Conservation (phyloP, 2,113 vertebrate genomes). For the Ciconia stormi region DNA sequence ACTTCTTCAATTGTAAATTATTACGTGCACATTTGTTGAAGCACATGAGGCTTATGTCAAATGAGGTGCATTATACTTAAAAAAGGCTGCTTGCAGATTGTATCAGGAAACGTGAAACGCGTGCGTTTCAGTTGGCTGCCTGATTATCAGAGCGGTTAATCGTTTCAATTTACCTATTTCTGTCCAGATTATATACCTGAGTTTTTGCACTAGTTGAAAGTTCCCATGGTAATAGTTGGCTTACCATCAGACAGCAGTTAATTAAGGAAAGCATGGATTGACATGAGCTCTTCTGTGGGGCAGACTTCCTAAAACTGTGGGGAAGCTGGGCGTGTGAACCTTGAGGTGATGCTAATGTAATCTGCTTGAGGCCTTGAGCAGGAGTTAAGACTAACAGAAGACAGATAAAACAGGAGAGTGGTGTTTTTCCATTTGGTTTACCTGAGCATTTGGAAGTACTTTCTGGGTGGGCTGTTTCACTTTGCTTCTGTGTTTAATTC, state of each 20-base stretch:
- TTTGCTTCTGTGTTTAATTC: neutral
- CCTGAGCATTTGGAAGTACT: neutral
- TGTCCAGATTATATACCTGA: neutral
- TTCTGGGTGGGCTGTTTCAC: neutral
- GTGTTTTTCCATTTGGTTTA: neutral
- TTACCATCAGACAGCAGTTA: neutral
- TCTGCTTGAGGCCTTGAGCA: neutral
- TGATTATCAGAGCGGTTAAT: neutral
- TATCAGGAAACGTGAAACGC: fast-evolving
- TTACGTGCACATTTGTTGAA: fast-evolving
- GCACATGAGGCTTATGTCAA: neutral
- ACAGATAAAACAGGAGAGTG: neutral
- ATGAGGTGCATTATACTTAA: neutral
- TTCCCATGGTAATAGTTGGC: neutral
- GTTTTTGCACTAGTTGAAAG: neutral
- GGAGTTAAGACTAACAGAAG: neutral
- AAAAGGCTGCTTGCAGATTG: neutral
- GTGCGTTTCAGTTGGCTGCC: fast-evolving
- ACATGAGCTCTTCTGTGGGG: neutral
- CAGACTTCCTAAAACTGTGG: neutral
- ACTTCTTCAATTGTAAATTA: neutral
- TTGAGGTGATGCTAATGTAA: neutral
- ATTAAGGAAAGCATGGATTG: neutral
- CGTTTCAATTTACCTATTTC: fast-evolving
- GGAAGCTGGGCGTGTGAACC: neutral